Evolutionary conservation across 2,888 invertebrate species (phyloP).

Genomic region (Aleiodes leptofemur): DNA sequence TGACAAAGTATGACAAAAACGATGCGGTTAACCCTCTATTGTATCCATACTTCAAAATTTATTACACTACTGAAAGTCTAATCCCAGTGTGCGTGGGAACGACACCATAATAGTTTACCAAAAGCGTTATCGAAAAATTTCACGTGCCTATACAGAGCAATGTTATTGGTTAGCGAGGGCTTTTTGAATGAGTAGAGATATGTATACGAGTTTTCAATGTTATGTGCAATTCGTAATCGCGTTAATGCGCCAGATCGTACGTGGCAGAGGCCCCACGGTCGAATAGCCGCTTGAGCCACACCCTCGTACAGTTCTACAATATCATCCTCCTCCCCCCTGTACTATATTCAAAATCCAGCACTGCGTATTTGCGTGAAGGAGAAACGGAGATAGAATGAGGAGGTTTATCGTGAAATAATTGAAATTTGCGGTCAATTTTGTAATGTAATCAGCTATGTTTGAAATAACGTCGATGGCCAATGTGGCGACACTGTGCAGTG

Average conservation of each 20-base stretch:
- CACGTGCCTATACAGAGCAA: constrained; percentile 47
- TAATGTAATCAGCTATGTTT: constrained; percentile 69
- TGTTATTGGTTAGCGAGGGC: constrained; percentile 2
- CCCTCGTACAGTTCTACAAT: background rate
- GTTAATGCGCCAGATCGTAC: constrained; percentile 57
- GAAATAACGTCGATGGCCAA: constrained; percentile 69
- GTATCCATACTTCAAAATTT: constrained; percentile 11
- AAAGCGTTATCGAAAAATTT: constrained; percentile 62
- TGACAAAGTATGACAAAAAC: constrained; percentile 26
- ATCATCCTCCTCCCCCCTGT: background rate
- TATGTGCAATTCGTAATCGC: constrained; percentile 54
- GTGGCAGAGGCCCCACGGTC: constrained; percentile 49
- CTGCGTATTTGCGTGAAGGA: constrained; percentile 12
- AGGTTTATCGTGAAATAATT: constrained; percentile 71
- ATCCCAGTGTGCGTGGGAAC: constrained; percentile 15
- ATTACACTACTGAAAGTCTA: constrained; percentile 24
- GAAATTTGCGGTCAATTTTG: constrained; percentile 72
- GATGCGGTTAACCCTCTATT: constrained; percentile 16
- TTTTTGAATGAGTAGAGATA: background rate
- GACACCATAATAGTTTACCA: constrained; percentile 6
- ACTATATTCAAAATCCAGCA: constrained; percentile 10
- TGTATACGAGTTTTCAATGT: constrained; percentile 28
- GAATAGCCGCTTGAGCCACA: constrained; percentile 41
- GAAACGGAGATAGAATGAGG: background rate
- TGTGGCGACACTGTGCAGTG: constrained; percentile 55